These are phyloP conservation scores for Orchestes rusci DNA, from an alignment of 2,888 invertebrate species.

Conservation along the genomic window DNA sequence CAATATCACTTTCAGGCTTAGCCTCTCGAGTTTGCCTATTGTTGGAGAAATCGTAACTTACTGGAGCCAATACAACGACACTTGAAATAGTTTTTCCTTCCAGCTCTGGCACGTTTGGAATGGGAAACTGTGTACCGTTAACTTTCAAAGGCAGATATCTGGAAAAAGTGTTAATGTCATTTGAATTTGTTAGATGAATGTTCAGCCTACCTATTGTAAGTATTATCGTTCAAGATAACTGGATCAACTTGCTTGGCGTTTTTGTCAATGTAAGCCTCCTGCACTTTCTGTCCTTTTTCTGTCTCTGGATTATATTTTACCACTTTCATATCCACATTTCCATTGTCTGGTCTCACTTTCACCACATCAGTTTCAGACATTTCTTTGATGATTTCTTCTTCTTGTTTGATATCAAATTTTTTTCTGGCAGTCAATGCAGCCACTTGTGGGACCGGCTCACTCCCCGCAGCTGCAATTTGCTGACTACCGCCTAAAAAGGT, in stretches of 20 bases:
- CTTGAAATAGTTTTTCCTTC: constrained; percentile 73
- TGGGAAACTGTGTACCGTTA: constrained; percentile 76
- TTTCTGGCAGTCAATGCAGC: constrained; percentile 37
- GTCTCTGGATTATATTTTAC: constrained; percentile 74
- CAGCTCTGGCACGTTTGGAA: constrained; percentile 70
- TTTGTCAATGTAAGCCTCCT: constrained; percentile 62
- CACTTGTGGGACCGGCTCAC: constrained; percentile 58
- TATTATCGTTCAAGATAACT: constrained; percentile 64
- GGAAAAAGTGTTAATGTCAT: background rate
- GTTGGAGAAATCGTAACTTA: constrained; percentile 57
- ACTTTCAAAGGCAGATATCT: constrained; percentile 74
- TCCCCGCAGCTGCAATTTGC: constrained; percentile 29
- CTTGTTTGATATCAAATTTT: background rate
- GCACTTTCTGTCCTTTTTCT: constrained; percentile 62
- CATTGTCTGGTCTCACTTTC: constrained; percentile 42
- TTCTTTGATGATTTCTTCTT: constrained; percentile 47
- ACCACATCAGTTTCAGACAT: constrained; percentile 49
- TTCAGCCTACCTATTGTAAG: constrained; percentile 57
- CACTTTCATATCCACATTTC: constrained; percentile 75
- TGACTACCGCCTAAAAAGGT: constrained; percentile 23
- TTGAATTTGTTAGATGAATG: background rate
- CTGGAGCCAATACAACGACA: constrained; percentile 78
- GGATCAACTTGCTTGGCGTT: constrained; percentile 69
- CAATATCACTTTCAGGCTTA: constrained; percentile 31
- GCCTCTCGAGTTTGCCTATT: constrained; percentile 49